These are phyloP conservation scores for Agrypnia vestita DNA, from an alignment of 1,140 invertebrate genomes.

Conservation along the genomic window DNA sequence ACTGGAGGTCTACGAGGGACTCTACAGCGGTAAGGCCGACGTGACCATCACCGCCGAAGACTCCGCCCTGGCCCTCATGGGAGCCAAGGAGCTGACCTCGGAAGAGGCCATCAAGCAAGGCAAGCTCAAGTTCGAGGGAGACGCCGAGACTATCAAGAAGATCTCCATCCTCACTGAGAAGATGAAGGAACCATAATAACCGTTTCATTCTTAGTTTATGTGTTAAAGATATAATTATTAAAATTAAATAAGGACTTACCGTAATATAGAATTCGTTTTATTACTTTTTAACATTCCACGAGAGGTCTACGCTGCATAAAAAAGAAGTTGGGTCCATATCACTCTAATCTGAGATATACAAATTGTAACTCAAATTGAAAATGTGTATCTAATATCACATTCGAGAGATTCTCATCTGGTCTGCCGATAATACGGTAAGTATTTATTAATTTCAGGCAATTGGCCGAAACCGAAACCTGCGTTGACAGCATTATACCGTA, in stretches of 20 bases:
- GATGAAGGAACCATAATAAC: neutral
- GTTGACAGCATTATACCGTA: no score
- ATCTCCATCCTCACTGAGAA: slow-evolving; percentile 33
- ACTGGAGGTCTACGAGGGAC: slow-evolving; percentile 49
- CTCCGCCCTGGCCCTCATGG: slow-evolving; percentile 19
- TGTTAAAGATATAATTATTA: neutral
- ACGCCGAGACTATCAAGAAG: slow-evolving; percentile 41
- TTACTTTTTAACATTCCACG: no score
- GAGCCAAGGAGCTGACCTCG: slow-evolving; percentile 41
- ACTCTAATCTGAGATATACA: no score
- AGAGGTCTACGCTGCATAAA: no score
- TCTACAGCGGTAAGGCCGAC: slow-evolving; percentile 37
- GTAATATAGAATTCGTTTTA: neutral
- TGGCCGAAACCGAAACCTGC: neutral
- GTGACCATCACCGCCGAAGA: slow-evolving; percentile 54
- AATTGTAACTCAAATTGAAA: no score
- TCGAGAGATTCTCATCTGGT: no score
- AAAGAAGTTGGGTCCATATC: neutral
- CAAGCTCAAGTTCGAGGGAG: slow-evolving; percentile 50
- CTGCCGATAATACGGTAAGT: neutral
- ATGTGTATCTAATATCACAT: no score
- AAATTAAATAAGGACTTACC: neutral
- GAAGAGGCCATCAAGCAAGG: slow-evolving; percentile 48
- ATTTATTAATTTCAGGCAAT: neutral
- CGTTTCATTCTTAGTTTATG: neutral